Base-by-base conservation (phyloP, 2,113 vertebrate genomes). In the Ellobius talpinus region DNA sequence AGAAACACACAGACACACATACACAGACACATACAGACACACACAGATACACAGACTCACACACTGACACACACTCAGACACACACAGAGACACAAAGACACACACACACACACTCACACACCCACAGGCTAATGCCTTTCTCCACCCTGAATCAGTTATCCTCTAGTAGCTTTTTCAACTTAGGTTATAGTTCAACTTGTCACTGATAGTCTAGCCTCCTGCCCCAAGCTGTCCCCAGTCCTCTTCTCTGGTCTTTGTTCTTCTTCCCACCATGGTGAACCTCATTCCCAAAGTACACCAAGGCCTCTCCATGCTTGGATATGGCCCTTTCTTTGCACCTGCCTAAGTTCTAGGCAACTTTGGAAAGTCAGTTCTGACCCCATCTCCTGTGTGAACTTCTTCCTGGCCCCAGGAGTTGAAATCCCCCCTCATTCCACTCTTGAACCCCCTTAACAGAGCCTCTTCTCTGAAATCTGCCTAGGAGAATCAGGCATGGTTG, bases 391-490 rank as follows among this genome's bases (percentile, higher is more conserved):
- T 93, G 23, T 29, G 33, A 61, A 61, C 26, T n/a, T 42, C 39
- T 76, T 61, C 16, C 36, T 90, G 5, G 14, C 36, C 52, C 89
- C 29, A 16, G 81, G 21, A 23, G 13, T 79, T 8, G 16, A 2
- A 88, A 39, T 82, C 2, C 6, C 26, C 47, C 9, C 4, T 23
- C 87, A 1, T 58, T 52, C 10, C 55, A 52, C 39, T 39, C 63
- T 55, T 90, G 63, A 0, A 45, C 39, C 0, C 14, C 58, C 42
- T 58, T 42, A 93, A n/a, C 42, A 7, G 33, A 24, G 55, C 1
- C 13, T 45, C 33, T 73, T 39, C 61, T 58, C 61, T 77, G 42
- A 94, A 65, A 92, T 91, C 58, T 79, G 33, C n/a, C 45, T 58
- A 23, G 65, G 42, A 90, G 42, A 11, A 16, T 87, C 42, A 50